These are phyloP conservation scores for Bucorvus abyssinicus DNA, from an alignment of 2,797 vertebrate species.

Conservation along the genomic window DNA sequence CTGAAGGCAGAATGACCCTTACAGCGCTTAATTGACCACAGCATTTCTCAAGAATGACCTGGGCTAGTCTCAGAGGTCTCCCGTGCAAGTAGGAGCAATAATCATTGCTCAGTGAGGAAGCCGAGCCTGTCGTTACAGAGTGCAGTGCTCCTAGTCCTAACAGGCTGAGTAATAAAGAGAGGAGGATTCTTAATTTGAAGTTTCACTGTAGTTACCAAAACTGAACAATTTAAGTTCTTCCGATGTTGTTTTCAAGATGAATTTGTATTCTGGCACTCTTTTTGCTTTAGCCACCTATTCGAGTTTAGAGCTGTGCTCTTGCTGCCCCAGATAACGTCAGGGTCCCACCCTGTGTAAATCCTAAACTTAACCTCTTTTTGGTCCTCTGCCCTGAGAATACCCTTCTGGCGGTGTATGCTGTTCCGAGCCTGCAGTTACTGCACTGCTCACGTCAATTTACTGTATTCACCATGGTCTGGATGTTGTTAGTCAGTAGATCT, in stretches of 20 bases:
- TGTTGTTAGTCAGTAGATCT: background rate
- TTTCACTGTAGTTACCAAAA: background rate
- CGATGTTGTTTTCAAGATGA: background rate
- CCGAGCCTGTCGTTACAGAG: background rate
- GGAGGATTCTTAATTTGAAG: background rate
- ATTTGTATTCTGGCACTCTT: background rate
- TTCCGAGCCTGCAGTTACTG: background rate
- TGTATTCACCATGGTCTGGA: background rate
- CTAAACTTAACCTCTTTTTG: background rate
- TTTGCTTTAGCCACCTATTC: background rate
- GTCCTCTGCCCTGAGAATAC: background rate
- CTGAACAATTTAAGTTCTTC: background rate
- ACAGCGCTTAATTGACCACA: background rate
- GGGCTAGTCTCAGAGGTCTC: background rate
- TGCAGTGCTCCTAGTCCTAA: background rate
- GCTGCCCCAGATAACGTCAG: background rate
- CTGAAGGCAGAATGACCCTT: background rate
- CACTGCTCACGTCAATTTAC: background rate
- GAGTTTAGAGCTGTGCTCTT: background rate
- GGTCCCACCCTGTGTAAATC: background rate
- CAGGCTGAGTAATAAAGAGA: background rate
- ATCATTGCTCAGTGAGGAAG: background rate
- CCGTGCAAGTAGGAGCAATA: background rate
- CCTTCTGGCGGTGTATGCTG: background rate
- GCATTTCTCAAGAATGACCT: background rate